phyloP scores from a whole-genome alignment of 2,888 invertebrate genomes.

The Diplazon laetatorius region DNA sequence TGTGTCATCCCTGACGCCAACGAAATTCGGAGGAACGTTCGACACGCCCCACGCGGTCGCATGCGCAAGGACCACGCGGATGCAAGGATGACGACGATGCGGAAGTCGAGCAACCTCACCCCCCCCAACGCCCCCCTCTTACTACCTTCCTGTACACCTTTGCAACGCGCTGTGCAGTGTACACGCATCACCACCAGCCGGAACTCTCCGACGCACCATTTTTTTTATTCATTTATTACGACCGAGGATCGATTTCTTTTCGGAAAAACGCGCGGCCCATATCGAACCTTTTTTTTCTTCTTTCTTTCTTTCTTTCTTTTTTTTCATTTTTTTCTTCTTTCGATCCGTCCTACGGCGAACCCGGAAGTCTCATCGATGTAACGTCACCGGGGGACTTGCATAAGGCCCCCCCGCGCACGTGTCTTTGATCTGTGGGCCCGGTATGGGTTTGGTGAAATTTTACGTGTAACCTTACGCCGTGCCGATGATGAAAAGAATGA shows the following conservation, averaged over 20 bases:
- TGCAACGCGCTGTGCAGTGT: background rate
- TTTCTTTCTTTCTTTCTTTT: slow-evolving; percentile 41
- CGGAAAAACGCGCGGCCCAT: slow-evolving; percentile 66
- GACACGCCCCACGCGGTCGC: slow-evolving; percentile 50
- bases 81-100: slow-evolving; percentile 45
- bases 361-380: slow-evolving; percentile 70
- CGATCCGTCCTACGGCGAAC: slow-evolving; percentile 32
- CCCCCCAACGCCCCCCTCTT: no score
- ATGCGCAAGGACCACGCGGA: slow-evolving; percentile 41
- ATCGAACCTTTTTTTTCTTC: slow-evolving; percentile 43
- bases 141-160: background rate
- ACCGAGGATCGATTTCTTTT: slow-evolving; percentile 69
- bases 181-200: slow-evolving; percentile 24
- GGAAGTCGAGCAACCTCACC: slow-evolving; percentile 64
- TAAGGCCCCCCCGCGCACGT: slow-evolving; percentile 58
- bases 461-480: slow-evolving; percentile 44
- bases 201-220: slow-evolving; percentile 42
- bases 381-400: slow-evolving; percentile 50
- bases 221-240: slow-evolving; percentile 47
- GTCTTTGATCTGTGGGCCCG: slow-evolving; percentile 40
- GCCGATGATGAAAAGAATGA: slow-evolving; percentile 40
- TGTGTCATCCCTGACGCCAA: slow-evolving; percentile 59
- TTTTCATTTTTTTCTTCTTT: slow-evolving; percentile 22
- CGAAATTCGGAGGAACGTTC: slow-evolving; percentile 47
- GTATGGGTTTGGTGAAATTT: slow-evolving; percentile 46